Percentiles rank a stretch among this genome's conserved stretches.
These are phyloP conservation scores for Mobula hypostoma DNA, from an alignment of 2,113 vertebrate genomes.

Conservation along the genomic window DNA sequence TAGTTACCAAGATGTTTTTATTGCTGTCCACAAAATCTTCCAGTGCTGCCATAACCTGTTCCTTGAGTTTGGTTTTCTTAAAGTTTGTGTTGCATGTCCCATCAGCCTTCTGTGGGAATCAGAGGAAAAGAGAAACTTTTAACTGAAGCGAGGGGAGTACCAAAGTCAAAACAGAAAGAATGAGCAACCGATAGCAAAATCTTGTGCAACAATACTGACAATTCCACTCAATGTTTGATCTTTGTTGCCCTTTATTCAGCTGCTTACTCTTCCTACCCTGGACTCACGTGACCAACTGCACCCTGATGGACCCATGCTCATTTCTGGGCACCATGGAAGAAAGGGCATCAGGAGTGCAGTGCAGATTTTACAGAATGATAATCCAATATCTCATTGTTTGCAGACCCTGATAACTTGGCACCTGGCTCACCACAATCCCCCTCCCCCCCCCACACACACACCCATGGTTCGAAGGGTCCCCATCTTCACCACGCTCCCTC, in stretches of 20 bases:
- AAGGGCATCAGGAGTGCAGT: background rate
- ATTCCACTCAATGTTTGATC: background rate
- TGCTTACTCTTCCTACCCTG: background rate
- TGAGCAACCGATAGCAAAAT: background rate
- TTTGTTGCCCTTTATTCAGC: no score
- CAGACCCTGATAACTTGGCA: no score
- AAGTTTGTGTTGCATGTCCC: slow-evolving; percentile 80
- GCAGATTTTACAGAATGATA: background rate
- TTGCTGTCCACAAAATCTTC: slow-evolving; percentile 71
- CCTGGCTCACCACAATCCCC: no score
- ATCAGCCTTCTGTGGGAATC: slow-evolving; percentile 63
- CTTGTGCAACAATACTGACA: background rate
- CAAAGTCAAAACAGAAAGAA: background rate
- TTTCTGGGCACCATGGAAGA: no score
- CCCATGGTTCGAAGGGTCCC: no score
- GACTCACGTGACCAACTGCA: no score
- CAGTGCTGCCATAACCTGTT: slow-evolving; percentile 69
- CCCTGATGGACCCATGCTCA: background rate
- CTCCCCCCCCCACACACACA: no score
- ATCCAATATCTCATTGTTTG: background rate
- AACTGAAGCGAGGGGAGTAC: background rate
- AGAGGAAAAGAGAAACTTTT: background rate
- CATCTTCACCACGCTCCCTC: no score
- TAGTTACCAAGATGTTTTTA: slow-evolving; percentile 63
- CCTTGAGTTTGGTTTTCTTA: slow-evolving; percentile 71